These are phyloP conservation scores for Melieria picta DNA, from an alignment of 2,888 invertebrate species.

Conservation along the genomic window DNA sequence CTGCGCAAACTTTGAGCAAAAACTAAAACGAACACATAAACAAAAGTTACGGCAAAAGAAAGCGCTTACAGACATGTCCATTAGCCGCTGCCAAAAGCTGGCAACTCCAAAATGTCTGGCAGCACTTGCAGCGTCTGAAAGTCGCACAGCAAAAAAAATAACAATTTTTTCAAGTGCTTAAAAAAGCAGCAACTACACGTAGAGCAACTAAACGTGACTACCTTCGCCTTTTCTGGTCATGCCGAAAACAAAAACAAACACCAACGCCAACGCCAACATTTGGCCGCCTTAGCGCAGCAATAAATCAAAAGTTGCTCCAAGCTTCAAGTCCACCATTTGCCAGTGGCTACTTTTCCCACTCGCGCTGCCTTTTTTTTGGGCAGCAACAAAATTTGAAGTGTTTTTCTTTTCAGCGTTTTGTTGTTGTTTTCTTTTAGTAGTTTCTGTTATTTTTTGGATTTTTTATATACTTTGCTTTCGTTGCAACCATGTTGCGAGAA, in stretches of 20 bases:
- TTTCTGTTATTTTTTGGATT: no score
- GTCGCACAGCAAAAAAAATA: neutral
- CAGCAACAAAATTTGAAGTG: no score
- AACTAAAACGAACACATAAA: no score
- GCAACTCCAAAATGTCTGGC: conserved; percentile 14
- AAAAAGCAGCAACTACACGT: neutral
- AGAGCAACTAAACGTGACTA: conserved; percentile 14
- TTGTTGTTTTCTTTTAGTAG: no score
- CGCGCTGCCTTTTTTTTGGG: no score
- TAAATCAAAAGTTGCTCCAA: conserved; percentile 16
- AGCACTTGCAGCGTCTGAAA: neutral
- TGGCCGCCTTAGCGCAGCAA: conserved; percentile 1
- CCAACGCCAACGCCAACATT: neutral
- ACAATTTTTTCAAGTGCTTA: neutral
- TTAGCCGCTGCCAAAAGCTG: neutral
- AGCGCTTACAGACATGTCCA: neutral
- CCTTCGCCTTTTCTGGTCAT: neutral
- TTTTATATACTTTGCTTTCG: no score
- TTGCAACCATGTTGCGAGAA: no score
- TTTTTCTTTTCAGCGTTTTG: no score
- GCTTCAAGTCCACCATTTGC: no score
- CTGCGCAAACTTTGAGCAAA: no score
- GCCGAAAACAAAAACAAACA: neutral
- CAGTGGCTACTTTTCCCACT: no score
- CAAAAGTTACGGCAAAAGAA: neutral